Evolutionary conservation across 2,888 invertebrate species (phyloP).

Genomic region (Sericinus montela): DNA sequence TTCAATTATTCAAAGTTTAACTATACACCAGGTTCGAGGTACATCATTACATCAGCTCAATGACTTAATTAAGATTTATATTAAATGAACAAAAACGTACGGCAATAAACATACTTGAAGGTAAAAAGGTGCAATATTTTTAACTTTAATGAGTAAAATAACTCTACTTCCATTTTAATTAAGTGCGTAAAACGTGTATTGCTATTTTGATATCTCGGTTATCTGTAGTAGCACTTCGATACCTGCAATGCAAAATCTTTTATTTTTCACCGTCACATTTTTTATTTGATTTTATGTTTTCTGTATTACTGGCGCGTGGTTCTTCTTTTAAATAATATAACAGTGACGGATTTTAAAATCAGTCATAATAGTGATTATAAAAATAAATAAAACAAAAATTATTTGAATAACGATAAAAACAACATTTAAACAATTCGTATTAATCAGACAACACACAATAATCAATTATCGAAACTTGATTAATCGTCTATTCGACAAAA

Average conservation of each 20-base stretch:
- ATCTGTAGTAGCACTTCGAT: conserved; percentile 6
- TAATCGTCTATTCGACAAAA: conserved; percentile 67
- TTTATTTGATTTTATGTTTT: not conserved
- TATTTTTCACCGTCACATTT: not conserved
- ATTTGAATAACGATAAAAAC: conserved; percentile 5
- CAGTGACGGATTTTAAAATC: not conserved
- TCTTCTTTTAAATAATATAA: too few relatives aligned
- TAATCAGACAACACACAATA: conserved; percentile 69
- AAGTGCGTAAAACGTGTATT: conserved; percentile 4
- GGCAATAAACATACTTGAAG: not conserved
- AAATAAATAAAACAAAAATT: conserved; percentile 8
- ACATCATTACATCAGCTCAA: too few relatives aligned
- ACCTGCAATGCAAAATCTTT: not conserved
- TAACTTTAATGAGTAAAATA: conserved; percentile 11
- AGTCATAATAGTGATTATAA: not conserved
- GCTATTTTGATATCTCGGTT: conserved; percentile 9
- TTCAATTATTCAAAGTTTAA: too few relatives aligned
- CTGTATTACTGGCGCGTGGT: not conserved
- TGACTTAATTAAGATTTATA: not conserved
- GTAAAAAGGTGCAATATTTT: conserved; percentile 26
- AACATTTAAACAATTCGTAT: conserved; percentile 41
- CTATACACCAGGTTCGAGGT: too few relatives aligned
- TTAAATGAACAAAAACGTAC: not conserved
- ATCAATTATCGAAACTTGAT: conserved; percentile 76
- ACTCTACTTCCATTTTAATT: conserved; percentile 14